Base-by-base conservation (phyloP, 2,113 vertebrate species). In the Siniperca knerii region DNA sequence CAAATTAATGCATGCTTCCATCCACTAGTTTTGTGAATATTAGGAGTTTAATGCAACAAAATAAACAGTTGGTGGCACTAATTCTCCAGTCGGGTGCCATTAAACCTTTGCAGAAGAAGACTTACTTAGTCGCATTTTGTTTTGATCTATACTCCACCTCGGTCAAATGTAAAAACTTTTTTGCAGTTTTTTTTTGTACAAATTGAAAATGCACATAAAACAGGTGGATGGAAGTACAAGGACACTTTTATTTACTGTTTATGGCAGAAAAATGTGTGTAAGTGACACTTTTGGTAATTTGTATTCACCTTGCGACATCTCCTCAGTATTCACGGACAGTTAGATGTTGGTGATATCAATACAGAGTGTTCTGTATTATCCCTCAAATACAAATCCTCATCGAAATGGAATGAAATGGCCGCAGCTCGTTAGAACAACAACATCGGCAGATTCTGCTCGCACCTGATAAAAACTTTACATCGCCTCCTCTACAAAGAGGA, bases 391-490 rank as follows among this genome's bases (percentile, higher is more conserved):
- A 91, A 90, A 81, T 61, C 68, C 81, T 78, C 46, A 66, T 72
- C 7, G 25, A 82, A 84, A 83, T 29, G 67, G 75, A 84, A 82
- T 33, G 75, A 82, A 83, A 82, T 73, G 86, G 75, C 86, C 33
- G 52, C 62, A 71, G 89, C 75, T 87, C 35, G 6, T 46, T 78
- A 84, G 74, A 83, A 76, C 23, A 77, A 83, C 58, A 87, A 81
- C 73, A 80, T 77, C 37, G 10, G 60, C 75, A 68, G 77, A 84
- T 87, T 67, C 90, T 90, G 92, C 75, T 79, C 4, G 79, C 82
- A 86, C 82, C 85, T 90, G 87, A 89, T 92, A 88, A 90, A 89
- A 84, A 8, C 73, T 83, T 88, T 35, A 83, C 90, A 89, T 84
- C 0, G 2, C 77, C 77, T 81, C 62, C 64, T 73, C 75, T 60